Conservation (phyloP, 2,888 invertebrate species). For the Drosophila leonis region DNA sequence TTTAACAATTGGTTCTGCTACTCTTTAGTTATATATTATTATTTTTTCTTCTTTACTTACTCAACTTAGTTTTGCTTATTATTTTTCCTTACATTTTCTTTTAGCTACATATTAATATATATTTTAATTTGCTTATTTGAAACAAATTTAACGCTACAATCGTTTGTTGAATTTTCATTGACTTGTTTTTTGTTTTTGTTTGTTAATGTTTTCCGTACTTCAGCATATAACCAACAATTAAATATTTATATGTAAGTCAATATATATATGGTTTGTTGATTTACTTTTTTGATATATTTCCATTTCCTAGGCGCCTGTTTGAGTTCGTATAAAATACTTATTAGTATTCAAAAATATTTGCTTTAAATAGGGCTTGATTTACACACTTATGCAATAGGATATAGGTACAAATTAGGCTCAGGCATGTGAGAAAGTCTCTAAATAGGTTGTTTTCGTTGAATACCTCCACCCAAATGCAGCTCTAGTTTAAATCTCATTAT, state of each 20-base stretch:
- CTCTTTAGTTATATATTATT: constrained; percentile 24
- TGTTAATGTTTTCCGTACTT: constrained; percentile 47
- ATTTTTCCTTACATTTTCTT: constrained; percentile 35
- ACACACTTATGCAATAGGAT: constrained; percentile 77
- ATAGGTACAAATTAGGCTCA: constrained; percentile 84
- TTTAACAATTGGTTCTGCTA: constrained; percentile 83
- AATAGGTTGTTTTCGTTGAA: constrained; percentile 51
- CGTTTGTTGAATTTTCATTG: constrained; percentile 45
- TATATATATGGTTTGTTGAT: constrained; percentile 18
- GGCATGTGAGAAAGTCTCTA: constrained; percentile 77
- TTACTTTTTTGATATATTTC: constrained; percentile 59
- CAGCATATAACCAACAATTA: constrained; percentile 78
- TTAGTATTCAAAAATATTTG: constrained; percentile 71
- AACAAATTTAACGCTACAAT: constrained; percentile 75
- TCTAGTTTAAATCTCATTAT: constrained; percentile 48
- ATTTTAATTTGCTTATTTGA: constrained; percentile 54
- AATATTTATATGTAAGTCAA: constrained; percentile 38
- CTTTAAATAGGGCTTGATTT: constrained; percentile 67
- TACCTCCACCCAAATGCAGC: constrained; percentile 56
- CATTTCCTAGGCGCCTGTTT: constrained; percentile 63
- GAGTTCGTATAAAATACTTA: constrained; percentile 71
- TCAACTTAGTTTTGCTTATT: constrained; percentile 50
- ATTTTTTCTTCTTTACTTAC: constrained; percentile 39
- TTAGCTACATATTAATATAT: constrained; percentile 66
- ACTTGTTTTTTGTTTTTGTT: constrained; percentile 19